phyloP scores from a whole-genome alignment of 92 coral and sea anemone species.

The Isaurus tuberculatus region DNA sequence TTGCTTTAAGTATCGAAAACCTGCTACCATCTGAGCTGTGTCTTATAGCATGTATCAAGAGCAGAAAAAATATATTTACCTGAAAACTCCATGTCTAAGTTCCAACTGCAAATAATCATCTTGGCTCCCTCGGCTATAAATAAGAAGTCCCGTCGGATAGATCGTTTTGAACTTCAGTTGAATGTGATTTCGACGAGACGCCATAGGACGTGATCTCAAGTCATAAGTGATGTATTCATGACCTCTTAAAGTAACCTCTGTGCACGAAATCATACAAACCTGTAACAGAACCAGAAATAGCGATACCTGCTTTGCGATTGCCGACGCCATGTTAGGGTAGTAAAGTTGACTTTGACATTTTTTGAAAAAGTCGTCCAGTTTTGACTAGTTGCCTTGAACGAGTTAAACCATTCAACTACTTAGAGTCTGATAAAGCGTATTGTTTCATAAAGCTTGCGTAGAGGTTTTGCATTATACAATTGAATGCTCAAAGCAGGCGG shows the following conservation, averaged over 20 bases:
- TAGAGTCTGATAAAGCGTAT: not conserved
- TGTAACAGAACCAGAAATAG: not conserved
- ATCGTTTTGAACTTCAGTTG: conserved; percentile 19
- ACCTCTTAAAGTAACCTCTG: conserved; percentile 42
- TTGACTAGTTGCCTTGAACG: not conserved
- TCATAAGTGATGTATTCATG: conserved; percentile 21
- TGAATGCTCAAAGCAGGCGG: conserved; percentile 35
- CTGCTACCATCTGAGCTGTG: too few species aligned
- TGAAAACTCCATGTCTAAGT: conserved; percentile 27
- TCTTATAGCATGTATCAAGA: too few species aligned
- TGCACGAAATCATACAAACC: conserved; percentile 8
- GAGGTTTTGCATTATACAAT: not conserved
- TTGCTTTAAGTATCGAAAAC: too few species aligned
- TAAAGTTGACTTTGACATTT: not conserved
- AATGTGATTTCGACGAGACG: conserved; percentile 1
- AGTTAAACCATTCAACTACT: not conserved
- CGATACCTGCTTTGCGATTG: not conserved
- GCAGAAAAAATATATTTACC: not conserved
- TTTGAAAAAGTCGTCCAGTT: not conserved
- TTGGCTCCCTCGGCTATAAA: conserved; percentile 27
- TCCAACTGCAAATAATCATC: conserved; percentile 21
- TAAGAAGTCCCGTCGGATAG: conserved; percentile 27
- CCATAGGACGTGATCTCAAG: not conserved
- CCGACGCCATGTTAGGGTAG: conserved; percentile 11
- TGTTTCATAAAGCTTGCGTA: not conserved